phyloP scores from a whole-genome alignment of 1,140 invertebrate species.

The Trachelipus rathkii region DNA sequence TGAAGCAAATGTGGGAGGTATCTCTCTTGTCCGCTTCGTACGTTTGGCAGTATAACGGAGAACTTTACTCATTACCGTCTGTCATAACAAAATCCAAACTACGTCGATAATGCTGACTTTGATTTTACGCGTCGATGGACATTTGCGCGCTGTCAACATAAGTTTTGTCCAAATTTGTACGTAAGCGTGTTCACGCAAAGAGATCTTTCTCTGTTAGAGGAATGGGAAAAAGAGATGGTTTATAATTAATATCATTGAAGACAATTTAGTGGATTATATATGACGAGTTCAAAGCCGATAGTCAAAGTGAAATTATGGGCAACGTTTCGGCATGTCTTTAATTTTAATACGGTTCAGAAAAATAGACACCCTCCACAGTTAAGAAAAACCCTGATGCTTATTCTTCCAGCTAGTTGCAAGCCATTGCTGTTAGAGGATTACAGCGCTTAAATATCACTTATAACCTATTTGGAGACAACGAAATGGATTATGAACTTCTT shows the following conservation, averaged over 20 bases:
- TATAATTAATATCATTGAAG: conserved; percentile 66
- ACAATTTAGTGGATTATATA: conserved; percentile 77
- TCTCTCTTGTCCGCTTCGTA: conserved; percentile 82
- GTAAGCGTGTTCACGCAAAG: conserved; percentile 75
- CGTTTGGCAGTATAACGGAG: conserved; percentile 91
- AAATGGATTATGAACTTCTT: conserved; percentile 79
- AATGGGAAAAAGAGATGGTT: conserved; percentile 93
- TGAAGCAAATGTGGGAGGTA: conserved; percentile 76
- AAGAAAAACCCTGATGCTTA: conserved; percentile 49
- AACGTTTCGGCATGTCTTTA: conserved; percentile 73
- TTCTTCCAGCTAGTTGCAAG: conserved; percentile 68
- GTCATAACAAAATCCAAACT: conserved; percentile 82
- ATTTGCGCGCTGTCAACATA: conserved; percentile 68
- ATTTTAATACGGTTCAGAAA: conserved; percentile 69
- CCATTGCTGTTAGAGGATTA: conserved; percentile 86
- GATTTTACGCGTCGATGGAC: conserved; percentile 79
- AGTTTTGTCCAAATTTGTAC: conserved; percentile 76
- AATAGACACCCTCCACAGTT: conserved; percentile 58
- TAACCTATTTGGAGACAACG: conserved; percentile 86
- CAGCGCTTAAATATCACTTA: conserved; percentile 86
- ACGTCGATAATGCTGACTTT: conserved; percentile 78
- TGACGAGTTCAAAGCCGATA: conserved; percentile 81
- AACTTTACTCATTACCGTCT: conserved; percentile 87
- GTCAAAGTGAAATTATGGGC: conserved; percentile 88
- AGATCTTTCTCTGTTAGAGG: conserved; percentile 82